phyloP scores from a whole-genome alignment of 2,888 invertebrate genomes.

The Phorcus lineatus region DNA sequence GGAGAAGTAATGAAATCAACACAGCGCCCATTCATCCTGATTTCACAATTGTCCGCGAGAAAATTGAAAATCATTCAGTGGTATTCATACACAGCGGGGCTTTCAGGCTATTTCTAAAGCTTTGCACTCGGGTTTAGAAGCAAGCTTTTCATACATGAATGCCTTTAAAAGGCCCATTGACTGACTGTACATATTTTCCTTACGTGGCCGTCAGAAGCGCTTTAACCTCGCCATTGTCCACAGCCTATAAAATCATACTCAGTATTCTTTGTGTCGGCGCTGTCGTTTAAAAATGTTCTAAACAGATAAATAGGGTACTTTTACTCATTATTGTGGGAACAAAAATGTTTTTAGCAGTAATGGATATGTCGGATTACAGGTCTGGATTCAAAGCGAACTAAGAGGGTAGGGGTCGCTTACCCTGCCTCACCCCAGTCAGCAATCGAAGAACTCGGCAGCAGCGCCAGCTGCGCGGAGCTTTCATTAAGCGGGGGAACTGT shows the following conservation, averaged over 20 bases:
- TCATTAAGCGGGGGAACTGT: neutral
- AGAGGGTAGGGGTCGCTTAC: constrained; percentile 15
- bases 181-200: constrained; percentile 36
- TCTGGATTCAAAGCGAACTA: constrained; percentile 12
- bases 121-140: constrained; percentile 47
- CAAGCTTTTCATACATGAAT: constrained; percentile 60
- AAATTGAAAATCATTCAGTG: constrained; percentile 73
- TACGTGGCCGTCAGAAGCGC: constrained; percentile 29
- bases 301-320: constrained; percentile 31
- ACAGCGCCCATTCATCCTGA: constrained; percentile 65
- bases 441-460: neutral
- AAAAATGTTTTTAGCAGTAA: constrained; percentile 38
- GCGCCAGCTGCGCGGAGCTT: constrained; percentile 14
- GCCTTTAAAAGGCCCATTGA: constrained; percentile 40
- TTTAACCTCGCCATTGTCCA: constrained; percentile 32
- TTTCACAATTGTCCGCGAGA: constrained; percentile 68
- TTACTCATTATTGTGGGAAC: constrained; percentile 34
- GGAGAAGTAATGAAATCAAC: constrained; percentile 70
- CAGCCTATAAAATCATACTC: constrained; percentile 39
- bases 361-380: constrained; percentile 36
- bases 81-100: constrained; percentile 55
- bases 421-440: constrained; percentile 13
- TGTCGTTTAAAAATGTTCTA: constrained; percentile 22
- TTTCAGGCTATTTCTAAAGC: constrained; percentile 60
- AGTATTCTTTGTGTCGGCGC: constrained; percentile 21